These are phyloP conservation scores for Trididemnum clinides DNA, from an alignment of 23 tunicate genomes.

Conservation along the genomic window DNA sequence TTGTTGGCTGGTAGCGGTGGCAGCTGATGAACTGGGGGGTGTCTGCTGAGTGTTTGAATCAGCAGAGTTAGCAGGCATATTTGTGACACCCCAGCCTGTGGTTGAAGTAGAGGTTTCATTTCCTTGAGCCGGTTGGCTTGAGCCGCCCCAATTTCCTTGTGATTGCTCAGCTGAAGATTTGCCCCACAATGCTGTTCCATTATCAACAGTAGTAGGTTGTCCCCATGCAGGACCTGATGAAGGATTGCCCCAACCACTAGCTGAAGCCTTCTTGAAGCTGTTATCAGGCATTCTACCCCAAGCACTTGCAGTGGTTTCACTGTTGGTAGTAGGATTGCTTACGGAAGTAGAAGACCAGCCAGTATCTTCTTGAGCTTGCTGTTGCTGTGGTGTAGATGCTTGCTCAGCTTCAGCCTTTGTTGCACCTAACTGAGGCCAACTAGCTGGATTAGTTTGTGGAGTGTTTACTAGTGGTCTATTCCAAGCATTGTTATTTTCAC, in stretches of 20 bases:
- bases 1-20: conserved; percentile 17
- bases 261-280: not conserved
- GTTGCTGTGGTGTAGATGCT: conserved; percentile 10
- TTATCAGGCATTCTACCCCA: conserved; percentile 55
- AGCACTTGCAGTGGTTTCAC: conserved; percentile 41
- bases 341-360: conserved; percentile 44
- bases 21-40: not conserved
- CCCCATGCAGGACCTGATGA: conserved; percentile 43
- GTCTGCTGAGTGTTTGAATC: conserved; percentile 20
- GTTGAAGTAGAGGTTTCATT: conserved; percentile 13
- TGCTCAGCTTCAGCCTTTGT: conserved; percentile 35
- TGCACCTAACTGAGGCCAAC: conserved; percentile 92
- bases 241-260: conserved; percentile 84
- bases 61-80: conserved; percentile 19
- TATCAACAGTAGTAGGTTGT: conserved; percentile 44
- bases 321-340: conserved; percentile 14
- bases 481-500: conserved; percentile 17
- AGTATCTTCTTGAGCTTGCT: conserved; percentile 47
- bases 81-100: conserved; percentile 65
- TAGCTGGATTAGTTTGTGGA: conserved; percentile 80
- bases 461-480: conserved; percentile 50
- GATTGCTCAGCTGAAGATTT: conserved; percentile 53
- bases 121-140: conserved; percentile 19
- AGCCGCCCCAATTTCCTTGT: conserved; percentile 54
- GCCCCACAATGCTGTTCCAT: conserved; percentile 82